Evolutionary conservation across 2,797 vertebrate species (phyloP), one percentile per base, ranked within the genome.

Genomic region (Atherinosoma microstoma): DNA sequence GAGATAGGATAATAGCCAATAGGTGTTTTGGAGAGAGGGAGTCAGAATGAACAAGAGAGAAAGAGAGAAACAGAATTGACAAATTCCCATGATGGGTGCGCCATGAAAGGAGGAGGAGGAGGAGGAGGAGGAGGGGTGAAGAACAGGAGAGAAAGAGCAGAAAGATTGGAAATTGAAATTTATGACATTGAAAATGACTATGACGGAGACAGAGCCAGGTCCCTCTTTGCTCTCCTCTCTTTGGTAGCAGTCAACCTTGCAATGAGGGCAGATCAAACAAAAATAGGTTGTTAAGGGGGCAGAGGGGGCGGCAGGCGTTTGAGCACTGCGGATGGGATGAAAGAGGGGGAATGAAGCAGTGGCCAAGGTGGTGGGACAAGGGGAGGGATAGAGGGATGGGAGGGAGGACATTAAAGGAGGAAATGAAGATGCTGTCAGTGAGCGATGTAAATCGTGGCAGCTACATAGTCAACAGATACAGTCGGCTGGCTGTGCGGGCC

Each of bases 381-480:
- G 61, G 74, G 76, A 81, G 65, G 81, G 82, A 87, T 82, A 65
- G 82, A 83, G 81, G 83, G 85, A 84, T 70, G 78, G 81, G 71
- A 70, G 73, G 89, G 83, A 82, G 92, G 93, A 95, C 96, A 97
- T 97, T 97, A 97, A 90, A 84, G 87, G 90, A 84, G 93, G 89
- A 89, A 91, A 91, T 92, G 91, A 92, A 91, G 93, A 91, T 96
- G 80, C 95, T 96, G 96, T 96, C 95, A 95, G 94, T 78, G 93
- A 93, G 94, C 90, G 91, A 97, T 97, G 96, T 96, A 97, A 97
- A 97, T 96, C 94, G 94, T 91, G 79, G 94, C 65, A 75, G 94
- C 95, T 94, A 95, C 96, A 94, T 96, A 96, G 96, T 96, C 96
- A 96, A 96, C 96, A 96, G 94, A 97, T 95, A 96, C 96, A 96